phyloP scores from a whole-genome alignment of 30 jellyfish, hydroid and myxozoan species.

The Nemopilema nomurai region DNA sequence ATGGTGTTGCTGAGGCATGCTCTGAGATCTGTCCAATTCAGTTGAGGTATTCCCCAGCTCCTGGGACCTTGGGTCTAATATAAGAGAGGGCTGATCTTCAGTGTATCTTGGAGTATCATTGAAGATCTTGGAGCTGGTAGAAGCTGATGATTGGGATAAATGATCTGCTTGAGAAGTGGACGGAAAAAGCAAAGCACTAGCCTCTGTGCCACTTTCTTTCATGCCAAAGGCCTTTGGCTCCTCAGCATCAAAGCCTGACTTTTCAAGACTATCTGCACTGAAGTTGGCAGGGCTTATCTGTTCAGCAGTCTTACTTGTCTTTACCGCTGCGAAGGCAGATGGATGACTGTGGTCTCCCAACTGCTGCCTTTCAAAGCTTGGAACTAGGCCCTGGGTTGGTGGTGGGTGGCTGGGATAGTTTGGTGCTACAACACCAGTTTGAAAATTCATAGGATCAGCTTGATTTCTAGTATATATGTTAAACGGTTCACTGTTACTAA shows the following conservation, averaged over 20 bases:
- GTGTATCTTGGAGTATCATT: slow-evolving; percentile 15
- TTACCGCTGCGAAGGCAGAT: slow-evolving; percentile 35
- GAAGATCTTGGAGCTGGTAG: neutral
- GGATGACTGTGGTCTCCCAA: slow-evolving; percentile 18
- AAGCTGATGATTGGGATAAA: neutral
- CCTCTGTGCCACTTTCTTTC: neutral
- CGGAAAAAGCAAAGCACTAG: neutral
- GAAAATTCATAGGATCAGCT: neutral
- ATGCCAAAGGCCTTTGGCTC: neutral
- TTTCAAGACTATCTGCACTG: slow-evolving; percentile 6
- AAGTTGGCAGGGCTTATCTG: neutral
- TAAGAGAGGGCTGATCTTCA: slow-evolving; percentile 40
- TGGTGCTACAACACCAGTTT: neutral
- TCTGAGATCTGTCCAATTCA: slow-evolving; percentile 1
- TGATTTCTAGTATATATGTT: neutral
- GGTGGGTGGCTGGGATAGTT: neutral
- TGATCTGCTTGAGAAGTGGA: neutral
- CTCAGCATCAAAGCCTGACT: neutral
- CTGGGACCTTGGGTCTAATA: slow-evolving; percentile 41
- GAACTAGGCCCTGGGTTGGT: neutral
- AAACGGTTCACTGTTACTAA: neutral
- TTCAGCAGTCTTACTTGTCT: neutral
- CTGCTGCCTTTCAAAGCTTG: neutral
- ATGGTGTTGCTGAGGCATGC: slow-evolving; percentile 24
- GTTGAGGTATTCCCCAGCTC: neutral